Conservation (phyloP, 2,888 invertebrate species). For the Acrobeloides nanus region DNA sequence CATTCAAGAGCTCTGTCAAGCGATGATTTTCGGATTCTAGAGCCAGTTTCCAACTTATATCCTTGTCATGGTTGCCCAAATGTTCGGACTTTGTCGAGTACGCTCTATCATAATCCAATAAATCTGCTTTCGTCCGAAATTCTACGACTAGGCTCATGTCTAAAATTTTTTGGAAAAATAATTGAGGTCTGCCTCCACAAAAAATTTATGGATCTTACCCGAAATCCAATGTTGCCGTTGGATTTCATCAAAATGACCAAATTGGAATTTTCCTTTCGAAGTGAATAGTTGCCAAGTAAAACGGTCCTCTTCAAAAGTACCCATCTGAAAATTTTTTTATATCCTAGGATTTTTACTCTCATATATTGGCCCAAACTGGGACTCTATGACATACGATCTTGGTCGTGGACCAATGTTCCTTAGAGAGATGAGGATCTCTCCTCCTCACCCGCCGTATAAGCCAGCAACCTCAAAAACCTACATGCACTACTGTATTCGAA, state of each 20-base stretch:
- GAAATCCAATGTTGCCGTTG: conserved; percentile 22
- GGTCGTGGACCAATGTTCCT: too few relatives aligned
- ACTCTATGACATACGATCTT: too few relatives aligned
- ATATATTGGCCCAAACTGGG: too few relatives aligned
- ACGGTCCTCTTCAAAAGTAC: too few relatives aligned
- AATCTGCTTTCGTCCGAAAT: conserved; percentile 15
- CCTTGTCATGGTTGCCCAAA: conserved; percentile 9
- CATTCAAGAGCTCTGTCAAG: conserved; percentile 22
- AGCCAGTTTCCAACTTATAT: conserved; percentile 13
- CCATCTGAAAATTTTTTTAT: too few relatives aligned
- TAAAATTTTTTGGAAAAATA: conserved; percentile 5
- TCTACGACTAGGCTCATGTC: conserved; percentile 19
- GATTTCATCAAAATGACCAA: conserved; percentile 23
- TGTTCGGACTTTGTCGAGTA: conserved; percentile 12
- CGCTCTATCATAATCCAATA: conserved; percentile 12
- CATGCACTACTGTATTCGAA: too few relatives aligned
- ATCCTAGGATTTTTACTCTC: too few relatives aligned
- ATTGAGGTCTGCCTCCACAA: not conserved
- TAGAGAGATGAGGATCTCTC: too few relatives aligned
- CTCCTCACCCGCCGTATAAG: too few relatives aligned
- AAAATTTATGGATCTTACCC: too few relatives aligned
- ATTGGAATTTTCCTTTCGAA: conserved; percentile 10
- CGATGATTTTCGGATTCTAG: conserved; percentile 19
- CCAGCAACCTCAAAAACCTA: too few relatives aligned
- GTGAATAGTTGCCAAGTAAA: conserved; percentile 15